These are phyloP conservation scores for Aurelia aurita complex sp. Pacific DNA, from an alignment of 30 jellyfish, hydroid and myxozoan genomes.

Conservation along the genomic window DNA sequence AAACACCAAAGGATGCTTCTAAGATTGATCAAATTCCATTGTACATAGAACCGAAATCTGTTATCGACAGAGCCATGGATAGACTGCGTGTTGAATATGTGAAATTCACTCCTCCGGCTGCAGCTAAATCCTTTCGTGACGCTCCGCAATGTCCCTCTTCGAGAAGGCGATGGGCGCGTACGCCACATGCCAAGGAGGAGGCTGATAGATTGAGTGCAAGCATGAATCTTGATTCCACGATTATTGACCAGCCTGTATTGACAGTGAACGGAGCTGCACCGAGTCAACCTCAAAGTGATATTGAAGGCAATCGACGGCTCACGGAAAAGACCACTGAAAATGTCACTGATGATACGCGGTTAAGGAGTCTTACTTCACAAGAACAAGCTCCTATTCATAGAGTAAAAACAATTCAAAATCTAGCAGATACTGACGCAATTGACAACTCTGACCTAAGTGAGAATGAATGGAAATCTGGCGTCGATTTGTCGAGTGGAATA, in stretches of 20 bases:
- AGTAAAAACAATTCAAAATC: too few relatives aligned
- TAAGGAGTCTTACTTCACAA: too few relatives aligned
- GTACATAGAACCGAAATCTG: not conserved
- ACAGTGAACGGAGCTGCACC: not conserved
- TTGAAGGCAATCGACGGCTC: not conserved
- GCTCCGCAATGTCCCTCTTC: conserved; percentile 38
- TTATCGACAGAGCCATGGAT: not conserved
- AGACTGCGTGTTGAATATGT: not conserved
- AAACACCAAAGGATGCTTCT: conserved; percentile 7
- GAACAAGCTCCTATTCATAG: too few relatives aligned
- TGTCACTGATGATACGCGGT: too few relatives aligned
- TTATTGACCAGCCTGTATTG: not conserved
- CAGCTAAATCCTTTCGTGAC: not conserved
- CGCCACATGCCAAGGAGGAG: conserved; percentile 58
- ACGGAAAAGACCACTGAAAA: not conserved
- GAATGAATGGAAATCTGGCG: not conserved
- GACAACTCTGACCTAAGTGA: not conserved
- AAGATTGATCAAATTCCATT: not conserved
- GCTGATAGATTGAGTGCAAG: not conserved
- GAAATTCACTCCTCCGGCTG: conserved; percentile 26
- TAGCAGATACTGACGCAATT: not conserved
- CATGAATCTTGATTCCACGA: not conserved
- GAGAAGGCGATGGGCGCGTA: conserved; percentile 64
- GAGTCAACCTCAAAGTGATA: not conserved
- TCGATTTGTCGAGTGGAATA: conserved; percentile 29